Base-by-base conservation (phyloP, 2,888 invertebrate species). In the Caenorhabditis zanzibari region DNA sequence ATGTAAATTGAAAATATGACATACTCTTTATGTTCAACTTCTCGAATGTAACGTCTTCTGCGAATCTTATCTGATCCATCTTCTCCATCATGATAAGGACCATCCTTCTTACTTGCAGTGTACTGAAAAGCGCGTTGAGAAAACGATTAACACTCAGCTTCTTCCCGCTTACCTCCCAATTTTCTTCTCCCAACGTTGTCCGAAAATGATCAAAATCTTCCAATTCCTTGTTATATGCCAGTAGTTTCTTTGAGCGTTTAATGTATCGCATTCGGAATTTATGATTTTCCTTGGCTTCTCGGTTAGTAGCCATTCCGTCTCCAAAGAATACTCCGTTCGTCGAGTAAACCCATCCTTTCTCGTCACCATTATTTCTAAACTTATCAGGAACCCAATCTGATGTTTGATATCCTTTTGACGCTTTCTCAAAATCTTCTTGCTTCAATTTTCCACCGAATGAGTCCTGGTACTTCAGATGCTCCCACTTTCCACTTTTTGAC, bases 301-400 rank as follows among this genome's bases (percentile, higher is more conserved):
- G 59, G 52, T 87, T 84, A 10, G 73, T 61, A 12, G 63, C 56
- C 35, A 83, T 82, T 10, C 75, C 74, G 1, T 83, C 72, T 19
- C 85, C 87, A 83, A 86, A 85, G 69, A 91, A 91, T 14, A 84
- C 71, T 0, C 82, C 81, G 14, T 75, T 77, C 22, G 83, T 66
- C 9, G 90, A 86, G 56, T 91, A 91, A 14, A 77, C 41, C 90
- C 90, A 91, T 59, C 91, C 91, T 16, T 90, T 86, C 22, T 86
- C 84, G 44, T 90, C 90, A 22, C 91, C 90, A 24, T 85, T 79
- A 49, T 86, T 88, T n/a, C 84, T 72, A 44, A 88, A 85, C 26
- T 85, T 80, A 49, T 91, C 91, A 7, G 84, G 69, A n/a, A 56
- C 32, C 90, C 90, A 91, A n/a, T 71, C 81, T 9, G 72, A 76